Conservation (phyloP, 1,140 invertebrate species). For the Neodiprion pinetum region DNA sequence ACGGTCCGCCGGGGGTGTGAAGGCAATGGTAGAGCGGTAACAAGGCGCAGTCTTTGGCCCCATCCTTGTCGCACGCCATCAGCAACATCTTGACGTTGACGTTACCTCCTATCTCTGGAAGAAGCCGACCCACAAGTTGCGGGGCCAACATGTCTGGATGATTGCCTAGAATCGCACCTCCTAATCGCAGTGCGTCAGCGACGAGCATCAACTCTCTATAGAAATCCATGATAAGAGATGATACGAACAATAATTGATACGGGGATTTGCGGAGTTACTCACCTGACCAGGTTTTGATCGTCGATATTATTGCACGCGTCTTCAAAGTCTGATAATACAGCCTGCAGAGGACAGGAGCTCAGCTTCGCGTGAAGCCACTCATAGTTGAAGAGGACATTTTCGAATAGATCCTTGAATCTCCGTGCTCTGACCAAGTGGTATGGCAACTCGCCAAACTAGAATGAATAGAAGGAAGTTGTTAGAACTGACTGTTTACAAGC, state of each 20-base stretch:
- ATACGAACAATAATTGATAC: background rate
- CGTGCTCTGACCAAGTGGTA: constrained; percentile 91
- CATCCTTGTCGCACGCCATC: constrained; percentile 87
- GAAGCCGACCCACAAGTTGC: constrained; percentile 89
- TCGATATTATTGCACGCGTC: constrained; percentile 88
- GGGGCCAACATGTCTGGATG: constrained; percentile 97
- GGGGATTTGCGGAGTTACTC: constrained; percentile 24
- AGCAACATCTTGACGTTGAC: constrained; percentile 86
- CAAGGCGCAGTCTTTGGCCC: constrained; percentile 87
- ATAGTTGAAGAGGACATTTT: constrained; percentile 96
- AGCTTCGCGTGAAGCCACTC: constrained; percentile 97
- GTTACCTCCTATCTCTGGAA: constrained; percentile 89
- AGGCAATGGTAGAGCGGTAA: constrained; percentile 94
- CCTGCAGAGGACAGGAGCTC: constrained; percentile 92
- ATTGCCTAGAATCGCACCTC: constrained; percentile 86
- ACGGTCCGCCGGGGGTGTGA: constrained; percentile 95
- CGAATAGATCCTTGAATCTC: constrained; percentile 91
- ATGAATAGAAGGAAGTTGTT: constrained; percentile 23
- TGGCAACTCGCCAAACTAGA: constrained; percentile 91
- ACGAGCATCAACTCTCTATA: constrained; percentile 90
- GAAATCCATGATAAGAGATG: constrained; percentile 28
- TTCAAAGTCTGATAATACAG: constrained; percentile 94
- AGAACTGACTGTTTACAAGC: background rate
- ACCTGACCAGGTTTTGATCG: constrained; percentile 84
- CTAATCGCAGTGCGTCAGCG: constrained; percentile 91